Evolutionary conservation across 2,113 vertebrate species (phyloP).

Genomic region (Ramphastos sulfuratus): DNA sequence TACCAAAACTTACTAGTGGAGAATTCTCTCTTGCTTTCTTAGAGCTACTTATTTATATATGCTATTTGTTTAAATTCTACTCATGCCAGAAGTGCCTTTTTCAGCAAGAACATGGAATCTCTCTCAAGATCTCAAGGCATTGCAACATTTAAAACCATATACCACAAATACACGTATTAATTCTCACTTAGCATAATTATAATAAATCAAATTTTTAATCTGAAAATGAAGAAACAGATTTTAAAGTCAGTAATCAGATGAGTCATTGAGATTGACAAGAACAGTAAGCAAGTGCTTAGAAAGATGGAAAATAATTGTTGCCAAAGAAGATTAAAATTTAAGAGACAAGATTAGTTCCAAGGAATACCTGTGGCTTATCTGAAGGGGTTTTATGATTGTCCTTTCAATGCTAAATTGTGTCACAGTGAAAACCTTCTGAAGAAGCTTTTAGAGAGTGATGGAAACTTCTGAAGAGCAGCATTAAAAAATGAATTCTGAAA

Average conservation of each 20-base stretch:
- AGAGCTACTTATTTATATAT: conserved; percentile 13
- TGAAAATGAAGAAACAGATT: not conserved
- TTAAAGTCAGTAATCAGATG: not conserved
- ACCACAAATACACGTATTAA: not conserved
- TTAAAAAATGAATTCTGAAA: not conserved
- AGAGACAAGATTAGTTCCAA: not conserved
- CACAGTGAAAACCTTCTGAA: not conserved
- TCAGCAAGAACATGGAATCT: not conserved
- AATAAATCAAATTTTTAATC: not conserved
- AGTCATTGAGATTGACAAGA: not conserved
- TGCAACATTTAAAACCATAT: not conserved
- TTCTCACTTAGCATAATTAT: not conserved
- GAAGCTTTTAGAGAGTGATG: not conserved
- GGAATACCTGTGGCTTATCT: not conserved
- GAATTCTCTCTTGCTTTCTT: conserved; percentile 12
- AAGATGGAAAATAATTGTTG: not conserved
- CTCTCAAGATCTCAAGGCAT: not conserved
- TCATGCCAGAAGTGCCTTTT: not conserved
- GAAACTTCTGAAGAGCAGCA: not conserved
- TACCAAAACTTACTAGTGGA: not conserved
- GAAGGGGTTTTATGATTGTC: not conserved
- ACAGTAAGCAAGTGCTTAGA: not conserved
- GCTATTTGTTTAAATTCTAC: conserved; percentile 22
- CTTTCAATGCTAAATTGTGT: not conserved
- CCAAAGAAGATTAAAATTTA: not conserved